These are phyloP conservation scores for Lottia scabra DNA, from an alignment of 2,888 invertebrate species.

Conservation along the genomic window DNA sequence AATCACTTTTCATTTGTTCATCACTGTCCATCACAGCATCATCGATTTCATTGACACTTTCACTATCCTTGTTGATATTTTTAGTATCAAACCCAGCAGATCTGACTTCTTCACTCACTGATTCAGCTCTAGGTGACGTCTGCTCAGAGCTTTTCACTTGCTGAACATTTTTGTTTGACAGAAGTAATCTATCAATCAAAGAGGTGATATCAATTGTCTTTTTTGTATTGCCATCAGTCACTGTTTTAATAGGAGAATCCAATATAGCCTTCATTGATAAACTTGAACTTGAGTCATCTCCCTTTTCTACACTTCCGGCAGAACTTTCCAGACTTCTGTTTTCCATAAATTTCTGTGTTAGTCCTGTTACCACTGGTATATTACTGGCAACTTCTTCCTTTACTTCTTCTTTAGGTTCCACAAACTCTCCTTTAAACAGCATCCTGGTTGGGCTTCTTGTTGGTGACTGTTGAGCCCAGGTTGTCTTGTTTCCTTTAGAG, in stretches of 20 bases:
- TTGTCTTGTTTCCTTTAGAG: not conserved
- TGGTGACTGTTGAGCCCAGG: conserved; percentile 1
- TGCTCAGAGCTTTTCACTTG: not conserved
- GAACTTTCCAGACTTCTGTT: conserved; percentile 7
- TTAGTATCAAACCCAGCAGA: not conserved
- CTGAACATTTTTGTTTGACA: conserved; percentile 38
- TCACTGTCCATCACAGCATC: not conserved
- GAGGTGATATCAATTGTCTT: conserved; percentile 54
- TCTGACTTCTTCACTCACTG: not conserved
- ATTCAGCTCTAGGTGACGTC: not conserved
- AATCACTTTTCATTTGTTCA: not conserved
- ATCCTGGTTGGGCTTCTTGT: not conserved
- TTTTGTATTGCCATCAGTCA: conserved; percentile 31
- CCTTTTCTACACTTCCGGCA: not conserved
- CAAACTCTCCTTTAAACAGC: not conserved
- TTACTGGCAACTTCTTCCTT: not conserved
- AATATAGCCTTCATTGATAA: not conserved
- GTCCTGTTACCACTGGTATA: not conserved
- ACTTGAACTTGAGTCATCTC: not conserved
- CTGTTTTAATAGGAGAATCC: not conserved
- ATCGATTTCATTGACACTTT: not conserved
- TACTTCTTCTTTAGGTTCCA: not conserved
- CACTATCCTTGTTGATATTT: not conserved
- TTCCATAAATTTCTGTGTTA: not conserved
- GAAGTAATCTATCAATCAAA: conserved; percentile 57